Percentiles rank a stretch among this genome's conserved stretches.
Evolutionary conservation across 92 coral and sea anemone genomes (phyloP).

Genomic region (Nematostella vectensis): DNA sequence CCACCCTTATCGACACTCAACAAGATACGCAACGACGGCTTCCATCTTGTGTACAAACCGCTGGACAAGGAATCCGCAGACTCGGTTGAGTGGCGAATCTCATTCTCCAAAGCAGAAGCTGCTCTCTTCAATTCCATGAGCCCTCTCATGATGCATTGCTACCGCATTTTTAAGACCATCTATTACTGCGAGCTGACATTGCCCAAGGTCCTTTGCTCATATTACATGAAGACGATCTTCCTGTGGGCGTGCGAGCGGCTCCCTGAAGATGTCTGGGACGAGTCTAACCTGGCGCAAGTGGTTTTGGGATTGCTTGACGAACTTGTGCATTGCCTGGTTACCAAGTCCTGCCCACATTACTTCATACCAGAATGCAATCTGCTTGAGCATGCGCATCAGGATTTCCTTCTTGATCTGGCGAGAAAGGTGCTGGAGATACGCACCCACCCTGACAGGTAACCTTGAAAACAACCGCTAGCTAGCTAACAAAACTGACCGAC

Average conservation of each 20-base stretch:
- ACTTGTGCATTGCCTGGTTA: neutral
- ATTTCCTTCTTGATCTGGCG: conserved; percentile 22
- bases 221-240: neutral
- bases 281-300: neutral
- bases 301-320: conserved; percentile 2
- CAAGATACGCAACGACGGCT: conserved; percentile 7
- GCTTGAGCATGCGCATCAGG: conserved; percentile 15
- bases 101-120: conserved; percentile 20
- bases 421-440: conserved; percentile 7
- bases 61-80: conserved; percentile 14
- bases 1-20: conserved; percentile 4
- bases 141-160: neutral
- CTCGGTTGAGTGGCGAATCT: conserved; percentile 26
- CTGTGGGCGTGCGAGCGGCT: neutral
- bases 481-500: no score
- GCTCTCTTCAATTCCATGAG: conserved; percentile 19
- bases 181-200: neutral
- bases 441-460: conserved; percentile 15
- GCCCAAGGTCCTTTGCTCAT: neutral
- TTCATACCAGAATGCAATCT: conserved; percentile 18
- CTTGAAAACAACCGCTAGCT: no score
- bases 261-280: neutral
- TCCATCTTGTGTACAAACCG: conserved; percentile 15
- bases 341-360: conserved; percentile 8
- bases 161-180: neutral